Evolutionary conservation across 2,113 vertebrate genomes (phyloP).

Genomic region (Australoheros scitulus): DNA sequence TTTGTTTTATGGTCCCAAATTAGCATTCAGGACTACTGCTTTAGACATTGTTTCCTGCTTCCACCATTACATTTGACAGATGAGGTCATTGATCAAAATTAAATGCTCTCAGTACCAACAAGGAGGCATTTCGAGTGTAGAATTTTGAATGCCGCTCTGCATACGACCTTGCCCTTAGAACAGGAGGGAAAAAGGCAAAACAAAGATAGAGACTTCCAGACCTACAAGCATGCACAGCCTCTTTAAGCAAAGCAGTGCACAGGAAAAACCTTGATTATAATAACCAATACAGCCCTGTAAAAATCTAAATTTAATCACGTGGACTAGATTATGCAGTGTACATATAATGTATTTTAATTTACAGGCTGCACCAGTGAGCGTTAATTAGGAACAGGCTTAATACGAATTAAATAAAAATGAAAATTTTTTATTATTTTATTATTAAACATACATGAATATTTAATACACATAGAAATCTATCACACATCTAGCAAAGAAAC

Average conservation of each 20-base stretch:
- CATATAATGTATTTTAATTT: not conserved
- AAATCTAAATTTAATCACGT: not conserved
- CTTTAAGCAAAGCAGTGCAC: not conserved
- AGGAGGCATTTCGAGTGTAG: not conserved
- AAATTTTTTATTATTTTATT: no score
- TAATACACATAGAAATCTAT: not conserved
- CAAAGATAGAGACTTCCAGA: not conserved
- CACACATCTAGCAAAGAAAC: not conserved
- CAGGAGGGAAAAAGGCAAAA: not conserved
- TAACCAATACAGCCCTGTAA: not conserved
- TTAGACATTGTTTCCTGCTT: not conserved
- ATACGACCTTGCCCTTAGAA: constrained; percentile 14
- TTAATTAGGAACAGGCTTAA: not conserved
- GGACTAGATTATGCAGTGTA: not conserved
- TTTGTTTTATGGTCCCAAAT: not conserved
- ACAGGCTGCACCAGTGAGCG: not conserved
- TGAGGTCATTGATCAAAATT: constrained; percentile 5
- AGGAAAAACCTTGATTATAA: not conserved
- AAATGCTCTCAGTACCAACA: not conserved
- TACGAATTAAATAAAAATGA: not conserved
- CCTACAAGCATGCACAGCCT: not conserved
- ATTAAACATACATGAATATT: not conserved
- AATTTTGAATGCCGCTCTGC: not conserved
- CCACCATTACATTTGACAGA: not conserved
- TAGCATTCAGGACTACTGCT: not conserved